Conservation (phyloP, 2,113 vertebrate genomes). For the Larimichthys polyactis region DNA sequence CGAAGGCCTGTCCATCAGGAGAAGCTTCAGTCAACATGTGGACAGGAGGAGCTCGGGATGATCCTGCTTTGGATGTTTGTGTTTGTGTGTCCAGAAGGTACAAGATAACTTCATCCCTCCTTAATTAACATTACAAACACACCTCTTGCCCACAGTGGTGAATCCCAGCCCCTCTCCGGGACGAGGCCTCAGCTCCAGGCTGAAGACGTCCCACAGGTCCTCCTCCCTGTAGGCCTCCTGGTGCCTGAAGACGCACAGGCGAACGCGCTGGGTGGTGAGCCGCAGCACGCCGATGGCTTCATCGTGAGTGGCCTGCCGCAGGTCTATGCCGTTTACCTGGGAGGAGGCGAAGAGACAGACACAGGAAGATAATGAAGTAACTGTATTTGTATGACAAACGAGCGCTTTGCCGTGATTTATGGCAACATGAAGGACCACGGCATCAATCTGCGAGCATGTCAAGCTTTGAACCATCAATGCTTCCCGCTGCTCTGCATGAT, state of each 20-base stretch:
- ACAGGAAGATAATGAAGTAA: not conserved
- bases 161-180: conserved; percentile 91
- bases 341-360: not conserved
- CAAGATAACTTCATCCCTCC: not conserved
- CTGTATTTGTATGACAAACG: not conserved
- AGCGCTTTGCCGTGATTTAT: not conserved
- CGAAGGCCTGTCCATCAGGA: too few species aligned
- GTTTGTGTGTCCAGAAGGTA: not conserved
- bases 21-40: not conserved
- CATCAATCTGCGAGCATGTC: not conserved
- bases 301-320: conserved; percentile 94
- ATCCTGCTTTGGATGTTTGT: too few species aligned
- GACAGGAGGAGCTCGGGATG: not conserved
- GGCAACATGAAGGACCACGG: not conserved
- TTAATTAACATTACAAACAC: not conserved
- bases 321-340: conserved; percentile 95
- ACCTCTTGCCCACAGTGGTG: conserved; percentile 95
- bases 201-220: conserved; percentile 92
- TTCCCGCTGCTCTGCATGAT: not conserved
- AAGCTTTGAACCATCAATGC: not conserved
- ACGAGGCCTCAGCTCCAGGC: conserved; percentile 88
- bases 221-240: conserved; percentile 91
- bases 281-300: conserved; percentile 94
- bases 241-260: conserved; percentile 90
- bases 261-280: conserved; percentile 91